Base-by-base conservation (phyloP, 2,888 invertebrate genomes). In the Dasypolia templi region DNA sequence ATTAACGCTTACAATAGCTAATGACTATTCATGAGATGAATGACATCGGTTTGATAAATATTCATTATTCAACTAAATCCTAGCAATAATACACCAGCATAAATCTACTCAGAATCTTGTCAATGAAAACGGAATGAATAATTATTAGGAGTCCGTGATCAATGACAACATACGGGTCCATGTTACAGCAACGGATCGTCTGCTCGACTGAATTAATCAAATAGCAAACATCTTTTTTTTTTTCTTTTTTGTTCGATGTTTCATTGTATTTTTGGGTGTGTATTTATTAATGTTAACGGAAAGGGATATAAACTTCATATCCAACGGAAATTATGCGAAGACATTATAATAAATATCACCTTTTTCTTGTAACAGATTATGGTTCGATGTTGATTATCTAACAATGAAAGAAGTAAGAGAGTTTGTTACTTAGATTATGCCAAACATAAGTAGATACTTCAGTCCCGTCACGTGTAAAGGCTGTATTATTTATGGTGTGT, bases 21-120 rank as follows among this genome's bases (percentile, higher is more conserved):
- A 88, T 92, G 88, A 89, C 77, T 93, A 93, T 92, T 92, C 92
- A 92, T 92, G 89, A 92, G 87, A 72, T 73, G 85, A 91, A 88
- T 91, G 90, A 89, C 91, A 91, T 87, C 73, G 83, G 77, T 85
- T 51, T 92, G 83, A 91, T 93, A 92, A 92, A 93, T 93, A 92
- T 92, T 92, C 92, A 92, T 88, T 83, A 86, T 89, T 89, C 81
- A 81, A 89, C 87, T 88, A 90, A 90, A 92, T 91, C 90, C 87
- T 82, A 83, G 83, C 83, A 90, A 89, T 91, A 91, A 90, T 89
- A 89, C 89, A 89, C 86, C 84, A 85, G 88, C 77, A 88, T 87
- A 88, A 89, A 86, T 88, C 84, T 86, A 86, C 82, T 65, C 76
- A 76, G 65, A 86, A 81, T 81, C 84, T 86, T 89, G 88, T 89